These are phyloP conservation scores for Drosophila mayaguana DNA, from an alignment of 2,888 invertebrate species.

Conservation along the genomic window DNA sequence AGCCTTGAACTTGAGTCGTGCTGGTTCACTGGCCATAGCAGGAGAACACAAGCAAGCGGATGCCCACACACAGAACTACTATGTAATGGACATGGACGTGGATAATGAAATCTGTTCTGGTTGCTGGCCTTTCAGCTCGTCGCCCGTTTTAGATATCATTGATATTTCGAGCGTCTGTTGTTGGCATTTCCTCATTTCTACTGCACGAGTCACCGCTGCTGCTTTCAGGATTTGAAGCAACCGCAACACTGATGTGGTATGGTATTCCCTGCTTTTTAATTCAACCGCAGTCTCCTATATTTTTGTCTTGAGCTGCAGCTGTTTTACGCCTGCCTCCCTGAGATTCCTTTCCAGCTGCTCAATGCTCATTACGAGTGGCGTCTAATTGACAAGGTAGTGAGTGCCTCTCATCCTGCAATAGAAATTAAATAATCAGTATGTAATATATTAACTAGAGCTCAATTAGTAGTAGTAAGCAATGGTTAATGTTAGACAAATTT, in stretches of 20 bases:
- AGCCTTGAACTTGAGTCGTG: slow-evolving; percentile 68
- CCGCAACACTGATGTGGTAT: slow-evolving; percentile 61
- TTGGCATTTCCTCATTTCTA: slow-evolving; percentile 40
- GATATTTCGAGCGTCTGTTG: slow-evolving; percentile 78
- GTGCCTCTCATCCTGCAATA: slow-evolving; percentile 92
- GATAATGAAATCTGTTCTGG: slow-evolving; percentile 36
- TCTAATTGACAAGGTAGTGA: slow-evolving; percentile 95
- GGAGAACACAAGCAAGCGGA: slow-evolving; percentile 30
- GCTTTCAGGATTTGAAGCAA: slow-evolving; percentile 55
- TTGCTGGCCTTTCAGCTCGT: slow-evolving; percentile 27
- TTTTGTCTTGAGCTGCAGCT: slow-evolving; percentile 84
- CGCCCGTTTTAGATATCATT: slow-evolving; percentile 62
- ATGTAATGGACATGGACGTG: slow-evolving; percentile 37
- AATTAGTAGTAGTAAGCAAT: too few relatives aligned
- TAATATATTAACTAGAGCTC: too few relatives aligned
- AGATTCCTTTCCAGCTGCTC: slow-evolving; percentile 83
- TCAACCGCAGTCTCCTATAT: slow-evolving; percentile 80
- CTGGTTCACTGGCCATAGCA: slow-evolving; percentile 28
- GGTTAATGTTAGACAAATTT: too few relatives aligned
- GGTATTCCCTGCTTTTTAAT: slow-evolving; percentile 71
- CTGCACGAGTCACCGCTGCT: slow-evolving; percentile 58
- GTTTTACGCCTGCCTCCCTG: slow-evolving; percentile 84
- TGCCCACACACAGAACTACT: slow-evolving; percentile 23
- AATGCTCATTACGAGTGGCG: slow-evolving; percentile 94
- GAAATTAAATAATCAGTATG: background rate